These are phyloP conservation scores for Montipora capricornis DNA, from an alignment of 64 coral and sea anemone genomes.

Conservation along the genomic window DNA sequence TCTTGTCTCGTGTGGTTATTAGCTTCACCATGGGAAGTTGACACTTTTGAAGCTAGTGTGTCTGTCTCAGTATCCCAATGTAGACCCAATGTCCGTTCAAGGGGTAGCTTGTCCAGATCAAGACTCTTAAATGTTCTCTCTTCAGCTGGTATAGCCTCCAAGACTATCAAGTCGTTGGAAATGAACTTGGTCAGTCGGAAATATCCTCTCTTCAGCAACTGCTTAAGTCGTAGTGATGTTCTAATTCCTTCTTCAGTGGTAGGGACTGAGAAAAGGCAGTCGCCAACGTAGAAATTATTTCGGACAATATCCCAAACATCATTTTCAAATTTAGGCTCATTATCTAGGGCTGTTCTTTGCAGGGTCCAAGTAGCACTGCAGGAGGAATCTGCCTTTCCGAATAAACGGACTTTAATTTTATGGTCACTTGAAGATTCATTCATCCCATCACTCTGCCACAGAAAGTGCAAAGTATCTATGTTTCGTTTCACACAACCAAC, in stretches of 20 bases:
- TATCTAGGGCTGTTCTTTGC: conserved; percentile 26
- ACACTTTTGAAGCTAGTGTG: conserved; percentile 36
- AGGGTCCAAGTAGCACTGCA: not conserved
- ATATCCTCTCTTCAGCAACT: too few species aligned
- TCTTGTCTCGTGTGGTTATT: conserved; percentile 47
- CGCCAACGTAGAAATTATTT: conserved; percentile 67
- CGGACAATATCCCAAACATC: not conserved
- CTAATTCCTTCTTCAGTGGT: conserved; percentile 49
- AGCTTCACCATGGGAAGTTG: not conserved
- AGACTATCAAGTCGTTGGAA: conserved; percentile 40
- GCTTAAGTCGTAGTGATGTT: not conserved
- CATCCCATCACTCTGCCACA: conserved; percentile 13
- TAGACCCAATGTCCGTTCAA: conserved; percentile 24
- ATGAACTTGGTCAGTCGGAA: too few species aligned
- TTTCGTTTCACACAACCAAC: conserved; percentile 28
- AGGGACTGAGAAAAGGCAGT: conserved; percentile 21
- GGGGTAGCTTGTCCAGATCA: conserved; percentile 35
- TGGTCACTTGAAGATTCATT: too few species aligned
- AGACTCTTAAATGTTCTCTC: conserved; percentile 56
- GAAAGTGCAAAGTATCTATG: conserved; percentile 48
- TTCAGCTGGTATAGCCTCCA: conserved; percentile 57
- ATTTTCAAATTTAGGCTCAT: conserved; percentile 52
- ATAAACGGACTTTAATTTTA: too few species aligned
- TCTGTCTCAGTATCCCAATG: conserved; percentile 64
- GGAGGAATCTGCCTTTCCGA: not conserved